Base-by-base conservation (phyloP, 2,113 vertebrate genomes). In the Pluvialis apricaria region DNA sequence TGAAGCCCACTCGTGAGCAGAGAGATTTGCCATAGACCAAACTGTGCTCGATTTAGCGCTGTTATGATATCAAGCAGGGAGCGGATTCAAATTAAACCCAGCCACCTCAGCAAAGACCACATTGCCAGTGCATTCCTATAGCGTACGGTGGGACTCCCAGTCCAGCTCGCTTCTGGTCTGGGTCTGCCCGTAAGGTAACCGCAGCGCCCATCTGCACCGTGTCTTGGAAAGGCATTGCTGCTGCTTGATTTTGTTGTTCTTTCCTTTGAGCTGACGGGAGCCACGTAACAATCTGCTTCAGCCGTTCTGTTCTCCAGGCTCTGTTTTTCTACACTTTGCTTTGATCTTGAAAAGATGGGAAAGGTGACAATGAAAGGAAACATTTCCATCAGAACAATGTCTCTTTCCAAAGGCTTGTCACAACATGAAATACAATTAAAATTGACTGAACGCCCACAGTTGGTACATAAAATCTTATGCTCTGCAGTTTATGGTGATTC, bases 391-490 rank as follows among this genome's bases (percentile, higher is more conserved):
- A 89, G 90, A 87, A 72, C 90, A 96, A 82, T 52, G 82, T 87
- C 86, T 88, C 85, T 91, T 93, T 96, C 85, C 84, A 84, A 96
- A 96, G 92, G 64, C 95, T 85, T 97, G 95, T 96, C 88, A 95
- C 92, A 96, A 96, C 72, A 82, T 38, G 73, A 92, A 97, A 82
- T 91, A 82, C 89, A 94, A 89, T 94, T 97, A 92, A 95, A 94
- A 88, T 61, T 68, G 95, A 95, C 89, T 83, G 82, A 88, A 80
- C 54, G 61, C 75, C 95, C 92, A 76, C 83, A 38, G 72, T 60
- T 79, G 91, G 81, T 86, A 91, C 85, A 90, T 55, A 84, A 92
- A 90, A 92, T 65, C 55, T 85, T 78, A 44, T 4, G n/a, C 71
- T 40, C 60, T 60, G 64, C 80, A 36, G 57, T 82, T 94, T 58